Percentiles rank a stretch among this genome's conserved stretches.
Conservation (phyloP, 2,113 vertebrate species). For the Pelodiscus sinensis region DNA sequence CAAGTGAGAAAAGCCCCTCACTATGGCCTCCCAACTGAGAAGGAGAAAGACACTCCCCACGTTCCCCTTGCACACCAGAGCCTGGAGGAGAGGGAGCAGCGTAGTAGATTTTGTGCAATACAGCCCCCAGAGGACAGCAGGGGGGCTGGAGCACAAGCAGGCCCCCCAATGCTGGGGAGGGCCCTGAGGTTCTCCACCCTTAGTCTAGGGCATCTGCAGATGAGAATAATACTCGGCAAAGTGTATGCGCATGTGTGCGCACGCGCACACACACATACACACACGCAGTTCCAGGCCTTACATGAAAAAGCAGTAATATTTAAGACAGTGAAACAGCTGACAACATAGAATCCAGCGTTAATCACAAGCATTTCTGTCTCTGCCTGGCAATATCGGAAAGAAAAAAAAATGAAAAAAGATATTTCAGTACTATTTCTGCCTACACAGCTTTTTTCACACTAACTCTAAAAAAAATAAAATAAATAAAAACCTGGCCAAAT, state of each 20-base stretch:
- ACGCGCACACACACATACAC: neutral
- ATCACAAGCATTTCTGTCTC: neutral
- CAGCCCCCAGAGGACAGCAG: too few relatives aligned
- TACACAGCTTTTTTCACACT: constrained; percentile 37
- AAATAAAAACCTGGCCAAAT: neutral
- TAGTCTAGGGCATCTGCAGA: neutral
- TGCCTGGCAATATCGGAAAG: neutral
- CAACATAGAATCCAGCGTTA: neutral
- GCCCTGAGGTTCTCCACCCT: too few relatives aligned
- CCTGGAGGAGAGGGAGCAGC: too few relatives aligned
- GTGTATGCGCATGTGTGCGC: too few relatives aligned
- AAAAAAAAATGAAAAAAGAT: constrained; percentile 13
- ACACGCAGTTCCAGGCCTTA: neutral
- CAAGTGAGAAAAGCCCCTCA: too few relatives aligned
- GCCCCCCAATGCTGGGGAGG: too few relatives aligned
- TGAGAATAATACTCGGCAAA: too few relatives aligned
- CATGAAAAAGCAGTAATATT: neutral
- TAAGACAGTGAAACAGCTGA: constrained; percentile 19
- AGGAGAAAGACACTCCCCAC: too few relatives aligned
- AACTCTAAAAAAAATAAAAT: constrained; percentile 4
- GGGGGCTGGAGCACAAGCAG: too few relatives aligned
- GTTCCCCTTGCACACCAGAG: too few relatives aligned
- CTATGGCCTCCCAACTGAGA: too few relatives aligned
- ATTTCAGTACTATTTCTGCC: constrained; percentile 8
- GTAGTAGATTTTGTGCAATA: too few relatives aligned